Conservation (phyloP, 2,113 vertebrate genomes). For the Crotalus helleri region DNA sequence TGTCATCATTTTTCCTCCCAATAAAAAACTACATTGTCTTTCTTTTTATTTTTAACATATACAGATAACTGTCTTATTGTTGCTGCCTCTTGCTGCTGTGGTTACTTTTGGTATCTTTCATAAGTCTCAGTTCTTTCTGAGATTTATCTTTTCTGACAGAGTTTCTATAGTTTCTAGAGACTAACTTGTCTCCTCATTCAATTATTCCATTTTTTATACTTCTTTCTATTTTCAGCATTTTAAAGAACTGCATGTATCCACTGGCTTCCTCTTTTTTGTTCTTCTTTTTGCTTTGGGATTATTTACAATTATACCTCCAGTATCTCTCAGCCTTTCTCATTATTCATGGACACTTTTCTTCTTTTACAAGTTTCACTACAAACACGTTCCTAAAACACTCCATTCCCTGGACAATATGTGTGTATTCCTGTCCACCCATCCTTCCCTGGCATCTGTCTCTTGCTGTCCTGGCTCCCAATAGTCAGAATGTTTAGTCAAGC, state of each 20-base stretch:
- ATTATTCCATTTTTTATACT: not conserved
- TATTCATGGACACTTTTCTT: not conserved
- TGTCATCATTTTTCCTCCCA: not conserved
- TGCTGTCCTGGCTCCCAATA: not conserved
- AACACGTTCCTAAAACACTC: not conserved
- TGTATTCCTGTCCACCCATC: not conserved
- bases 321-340: not conserved
- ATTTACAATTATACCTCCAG: not conserved
- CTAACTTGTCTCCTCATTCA: not conserved
- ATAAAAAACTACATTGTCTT: not conserved
- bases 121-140: not conserved
- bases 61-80: not conserved
- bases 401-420: not conserved
- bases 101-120: not conserved
- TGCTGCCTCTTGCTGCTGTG: not conserved
- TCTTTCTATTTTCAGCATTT: not conserved
- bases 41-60: not conserved
- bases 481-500: not conserved
- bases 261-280: not conserved
- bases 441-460: not conserved
- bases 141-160: not conserved
- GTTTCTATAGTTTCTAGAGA: not conserved
- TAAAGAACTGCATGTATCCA: not conserved
- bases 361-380: not conserved
- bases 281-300: not conserved